Evolutionary conservation across 1,140 invertebrate genomes (phyloP).

Genomic region (Drosophila arawakana): DNA sequence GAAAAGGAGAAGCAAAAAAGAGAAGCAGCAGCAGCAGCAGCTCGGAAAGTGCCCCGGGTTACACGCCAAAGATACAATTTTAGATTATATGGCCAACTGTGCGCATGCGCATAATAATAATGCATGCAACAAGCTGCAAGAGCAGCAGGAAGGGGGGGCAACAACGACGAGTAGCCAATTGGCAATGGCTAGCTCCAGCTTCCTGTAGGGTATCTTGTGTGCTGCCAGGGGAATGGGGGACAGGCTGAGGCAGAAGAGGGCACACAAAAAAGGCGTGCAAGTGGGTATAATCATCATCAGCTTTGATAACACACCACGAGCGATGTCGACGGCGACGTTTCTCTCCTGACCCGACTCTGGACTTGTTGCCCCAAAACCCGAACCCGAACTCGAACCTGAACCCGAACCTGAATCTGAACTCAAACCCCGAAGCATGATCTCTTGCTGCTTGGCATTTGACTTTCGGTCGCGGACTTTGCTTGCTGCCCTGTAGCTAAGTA

Average conservation of each 20-base stretch:
- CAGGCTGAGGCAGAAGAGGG: background rate
- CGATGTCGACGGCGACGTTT: conserved; percentile 48
- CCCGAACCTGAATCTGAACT: conserved; percentile 8
- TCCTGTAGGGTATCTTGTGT: background rate
- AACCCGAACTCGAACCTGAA: conserved; percentile 37
- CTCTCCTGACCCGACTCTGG: conserved; percentile 64
- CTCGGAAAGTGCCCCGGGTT: conserved; percentile 74
- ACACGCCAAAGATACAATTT: conserved; percentile 84
- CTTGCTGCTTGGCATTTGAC: conserved; percentile 78
- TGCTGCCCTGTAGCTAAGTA: no score
- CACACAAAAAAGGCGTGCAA: conserved; percentile 77
- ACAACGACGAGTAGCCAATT: conserved; percentile 74
- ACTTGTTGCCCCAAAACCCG: conserved; percentile 31
- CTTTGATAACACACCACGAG: conserved; percentile 83
- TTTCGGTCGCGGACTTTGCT: conserved; percentile 63
- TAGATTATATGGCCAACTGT: conserved; percentile 83
- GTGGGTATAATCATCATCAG: conserved; percentile 84
- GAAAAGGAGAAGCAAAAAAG: conserved; percentile 18
- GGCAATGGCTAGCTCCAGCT: conserved; percentile 46
- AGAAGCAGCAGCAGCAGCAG: conserved; percentile 17
- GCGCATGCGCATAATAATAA: conserved; percentile 84
- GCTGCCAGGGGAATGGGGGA: background rate
- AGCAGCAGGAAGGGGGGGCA: conserved; percentile 2
- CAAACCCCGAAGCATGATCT: conserved; percentile 63
- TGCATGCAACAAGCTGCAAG: conserved; percentile 74